Evolutionary conservation across 1,140 invertebrate genomes (phyloP), one percentile per base, ranked within the genome.

Genomic region (Atta colombica): DNA sequence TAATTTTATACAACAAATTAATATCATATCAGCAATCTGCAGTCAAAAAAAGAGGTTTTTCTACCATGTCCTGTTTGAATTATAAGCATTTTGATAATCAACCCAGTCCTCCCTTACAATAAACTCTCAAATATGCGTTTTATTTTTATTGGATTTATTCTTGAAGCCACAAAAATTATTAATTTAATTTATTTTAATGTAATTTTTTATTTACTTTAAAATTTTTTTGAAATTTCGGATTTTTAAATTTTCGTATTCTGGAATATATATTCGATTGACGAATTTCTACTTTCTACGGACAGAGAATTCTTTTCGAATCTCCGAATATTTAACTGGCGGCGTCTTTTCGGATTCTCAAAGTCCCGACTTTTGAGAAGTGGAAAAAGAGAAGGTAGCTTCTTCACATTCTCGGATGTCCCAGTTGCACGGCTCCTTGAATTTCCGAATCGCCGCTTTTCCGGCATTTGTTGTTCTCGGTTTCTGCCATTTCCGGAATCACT

Each of bases 401-500:
- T 82, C 68, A 55, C 55, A 75, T 84, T 75, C 71, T 84, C 69
- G 39, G 14, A 71, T 81, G 49, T 39, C 16, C 8, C 39, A 28
- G 35, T 72, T 61, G 69, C 69, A 82, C 53, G 68, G 68, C 28
- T 68, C 61, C 55, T 74, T 75, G 80, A 75, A 61, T 82, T 39
- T n/a, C 25, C 25, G 55, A 61, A 84, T 84, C 39, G 58, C 25
- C 55, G 39, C 53, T 74, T 84, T 84, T 75, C 80, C 35, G 69
- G 55, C 55, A 84, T 74, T 58, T 61, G 39, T 39, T 74, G 58
- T 84, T 74, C 55, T 74, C n/a, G 55, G 55, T 82, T 74, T 49
- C 80, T 63, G n/a, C 39, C 55, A 74, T 74, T 75, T 25, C 69
- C 53, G 69, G n/a, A 84, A 72, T 63, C 80, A 60, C 80, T 39